Base-by-base conservation (phyloP, 1,140 invertebrate species). In the Ladona fulva region DNA sequence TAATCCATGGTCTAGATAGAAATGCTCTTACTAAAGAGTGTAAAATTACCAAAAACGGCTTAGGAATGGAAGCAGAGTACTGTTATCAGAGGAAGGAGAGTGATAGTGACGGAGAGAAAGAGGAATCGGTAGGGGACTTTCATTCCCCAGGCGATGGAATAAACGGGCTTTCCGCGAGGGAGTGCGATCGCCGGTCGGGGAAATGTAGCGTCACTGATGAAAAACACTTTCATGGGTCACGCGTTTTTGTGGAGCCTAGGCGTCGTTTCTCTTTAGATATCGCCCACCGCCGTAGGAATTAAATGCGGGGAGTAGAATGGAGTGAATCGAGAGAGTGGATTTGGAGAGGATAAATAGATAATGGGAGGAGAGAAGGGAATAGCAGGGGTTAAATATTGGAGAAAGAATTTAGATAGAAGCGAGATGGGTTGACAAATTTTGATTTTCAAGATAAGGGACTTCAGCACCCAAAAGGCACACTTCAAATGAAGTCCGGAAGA, bases 171-270 rank as follows among this genome's bases (percentile, higher is more conserved):
- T 37, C 29, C 29, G 29, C 29, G 52, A 22, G 52, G 52, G 52
- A 22, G 52, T 22, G 1, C 52, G 16, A 66, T 66, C 3, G 52
- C 52, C 52, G 52, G n/a, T 16, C 12, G 52, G n/a, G 52, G 16
- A 66, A 66, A 66, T 66, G 52, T 66, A 66, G 52, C 52, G 52
- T 66, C 52, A 66, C 52, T 66, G 52, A 66, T 66, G 52, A 66
- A 66, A 66, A 66, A 66, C 52, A 6, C 52, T 66, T 66, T 66
- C 52, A 66, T 66, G 52, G 52, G 52, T 66, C 52, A 66, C 52
- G 52, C 52, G 52, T 66, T 66, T 66, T 66, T 66, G 52, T 66
- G 52, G 52, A 22, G 16, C 19, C 19, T 19, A 19, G 44, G 14
- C 52, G 12, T 16, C 52, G n/a, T 66, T 66, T 66, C n/a, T 5